Base-by-base conservation (phyloP, 1,140 invertebrate species). In the Trissolcus basalis region DNA sequence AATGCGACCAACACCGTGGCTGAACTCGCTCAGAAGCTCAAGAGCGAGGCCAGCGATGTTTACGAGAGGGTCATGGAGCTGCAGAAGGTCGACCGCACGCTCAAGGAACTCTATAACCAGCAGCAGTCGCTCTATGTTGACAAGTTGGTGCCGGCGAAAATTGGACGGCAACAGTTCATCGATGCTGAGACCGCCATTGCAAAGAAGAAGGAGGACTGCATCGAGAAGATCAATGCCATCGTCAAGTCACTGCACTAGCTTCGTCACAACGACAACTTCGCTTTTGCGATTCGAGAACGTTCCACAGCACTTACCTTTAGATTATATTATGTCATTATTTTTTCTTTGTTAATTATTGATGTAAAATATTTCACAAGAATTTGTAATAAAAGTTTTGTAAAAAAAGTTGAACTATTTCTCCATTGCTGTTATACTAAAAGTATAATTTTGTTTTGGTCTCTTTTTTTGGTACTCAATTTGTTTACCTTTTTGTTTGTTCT, bases 91-190 rank as follows among this genome's bases (percentile, higher is more conserved):
- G 93, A 94, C 78, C 88, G 88, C 75, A 71, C 82, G 1, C 73
- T 91, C 15, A 90, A 89, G 56, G 90, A 90, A 48, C 49, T 90
- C 5, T 90, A 89, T 61, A 85, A 84, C 60, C 88, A 90, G 44
- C 89, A 90, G 14, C 90, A 93, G 67, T 84, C 85, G 11, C 75
- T 90, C 1, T 89, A 91, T 60, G 89, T 92, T 44, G 93, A 94
- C 54, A 93, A 92, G 81, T 82, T 94, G 19, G 90, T 94, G 8
- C 87, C 90, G 9, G 91, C 90, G 4, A 94, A 94, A 85, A 90
- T 94, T 63, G 87, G 85, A 53, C 91, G 93, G 60, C 89, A 90
- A 44, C 90, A 90, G 63, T 94, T 93, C 79, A 83, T 93, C 14
- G 92, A 94, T 51, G 85, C 88, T 13, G 93, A 94, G 67, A 81